Evolutionary conservation across 2,797 vertebrate species (phyloP).

Genomic region (Gymnocypris eckloni): DNA sequence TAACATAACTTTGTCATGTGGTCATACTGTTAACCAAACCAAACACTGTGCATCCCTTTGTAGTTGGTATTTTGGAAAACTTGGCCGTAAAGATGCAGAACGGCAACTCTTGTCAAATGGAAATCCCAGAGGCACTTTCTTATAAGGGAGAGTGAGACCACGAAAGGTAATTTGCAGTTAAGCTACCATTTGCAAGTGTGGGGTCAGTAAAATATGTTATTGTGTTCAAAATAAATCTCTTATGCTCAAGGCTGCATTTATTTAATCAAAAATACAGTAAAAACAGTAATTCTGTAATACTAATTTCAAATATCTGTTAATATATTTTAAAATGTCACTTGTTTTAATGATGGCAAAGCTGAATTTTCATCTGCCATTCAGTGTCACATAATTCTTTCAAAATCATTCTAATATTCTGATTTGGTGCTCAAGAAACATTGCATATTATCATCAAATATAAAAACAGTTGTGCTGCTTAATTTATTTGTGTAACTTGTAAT

Average conservation of each 20-base stretch:
- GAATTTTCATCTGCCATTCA: not conserved
- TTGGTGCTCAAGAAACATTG: not conserved
- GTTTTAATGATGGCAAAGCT: not conserved
- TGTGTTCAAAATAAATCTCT: not conserved
- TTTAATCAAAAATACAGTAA: not conserved
- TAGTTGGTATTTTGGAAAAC: conserved; percentile 99
- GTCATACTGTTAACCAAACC: conserved; percentile 34
- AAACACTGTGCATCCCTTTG: conserved; percentile 30
- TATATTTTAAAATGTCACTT: not conserved
- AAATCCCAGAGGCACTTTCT: conserved; percentile 98
- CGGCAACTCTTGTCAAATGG: conserved; percentile 95
- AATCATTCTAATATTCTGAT: not conserved
- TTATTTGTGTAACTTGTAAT: not conserved
- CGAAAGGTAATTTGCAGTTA: conserved; percentile 88
- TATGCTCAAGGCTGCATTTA: not conserved
- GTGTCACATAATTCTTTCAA: not conserved
- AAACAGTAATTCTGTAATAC: not conserved
- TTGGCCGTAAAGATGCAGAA: conserved; percentile 97
- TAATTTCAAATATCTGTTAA: not conserved
- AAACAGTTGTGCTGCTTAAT: too few relatives aligned
- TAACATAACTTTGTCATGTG: conserved; percentile 30
- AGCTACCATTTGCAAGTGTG: not conserved
- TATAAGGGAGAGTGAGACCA: conserved; percentile 99
- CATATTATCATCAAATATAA: not conserved
- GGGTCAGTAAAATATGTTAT: not conserved